Base-by-base conservation (phyloP, 2,113 vertebrate species). In the Taurulus bubalis region DNA sequence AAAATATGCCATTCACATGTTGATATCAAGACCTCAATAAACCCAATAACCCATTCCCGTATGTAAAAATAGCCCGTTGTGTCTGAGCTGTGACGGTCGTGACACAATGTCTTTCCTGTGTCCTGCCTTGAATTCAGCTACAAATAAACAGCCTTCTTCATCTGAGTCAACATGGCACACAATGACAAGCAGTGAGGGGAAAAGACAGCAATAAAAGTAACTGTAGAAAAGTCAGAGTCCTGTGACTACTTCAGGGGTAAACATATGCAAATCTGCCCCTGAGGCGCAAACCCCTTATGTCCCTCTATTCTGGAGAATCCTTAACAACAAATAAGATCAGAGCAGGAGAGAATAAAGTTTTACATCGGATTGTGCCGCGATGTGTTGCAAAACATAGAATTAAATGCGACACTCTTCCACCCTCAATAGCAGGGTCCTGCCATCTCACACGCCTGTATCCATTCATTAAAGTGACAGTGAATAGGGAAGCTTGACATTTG, bases 61-160 rank as follows among this genome's bases (percentile, higher is more conserved):
- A 1, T 59, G 47, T 71, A 83, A 80, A 85, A 85, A 84, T 18
- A 66, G 60, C 8, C 45, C 8, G 14, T 64, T 38, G 49, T 82
- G 32, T 63, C 15, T 36, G 36, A 64, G 60, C 40, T 38, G 5
- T 32, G 42, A 10, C 15, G 67, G 40, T 82, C 49, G 58, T 59
- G 32, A 59, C 30, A 72, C 59, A 53, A 28, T 30, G 62, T 47
- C 42, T 68, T 69, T 73, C 59, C 56, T 79, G 62, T 24, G 5
- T 73, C 42, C 79, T 68, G 24, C 7, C 56, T 53, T 74, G 32
- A 83, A 67, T 30, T 49, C 32, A 9, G n/a, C 24, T 0, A 34
- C 10, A 4, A 40, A 83, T 68, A 73, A 79, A 79, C 69, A 77
- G 60, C 7, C 28, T 58, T 4, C 1, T 62, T 66, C 28, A 62